These are phyloP conservation scores for Tenualosa ilisha DNA, from an alignment of 2,797 vertebrate species.

Conservation along the genomic window DNA sequence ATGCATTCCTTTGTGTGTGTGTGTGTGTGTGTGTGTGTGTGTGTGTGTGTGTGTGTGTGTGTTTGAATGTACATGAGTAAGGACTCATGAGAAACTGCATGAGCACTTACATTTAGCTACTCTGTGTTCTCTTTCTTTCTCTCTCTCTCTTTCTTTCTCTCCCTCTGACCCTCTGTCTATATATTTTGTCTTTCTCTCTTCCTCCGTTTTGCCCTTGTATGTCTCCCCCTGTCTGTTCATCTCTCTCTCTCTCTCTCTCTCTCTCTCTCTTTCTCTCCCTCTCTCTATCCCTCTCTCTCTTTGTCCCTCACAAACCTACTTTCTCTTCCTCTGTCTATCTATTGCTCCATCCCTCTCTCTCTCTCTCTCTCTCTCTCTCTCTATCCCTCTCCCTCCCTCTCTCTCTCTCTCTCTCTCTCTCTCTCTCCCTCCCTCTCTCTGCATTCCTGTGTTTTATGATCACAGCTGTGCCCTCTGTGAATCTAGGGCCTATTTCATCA, in stretches of 20 bases:
- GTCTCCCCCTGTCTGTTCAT: neutral
- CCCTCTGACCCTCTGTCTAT: neutral
- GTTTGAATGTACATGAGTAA: neutral
- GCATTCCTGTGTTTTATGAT: neutral
- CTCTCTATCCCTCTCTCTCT: conserved; percentile 8
- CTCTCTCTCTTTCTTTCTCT: conserved; percentile 29
- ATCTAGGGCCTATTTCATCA: too few species aligned
- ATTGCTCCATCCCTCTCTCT: conserved; percentile 18
- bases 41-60: neutral
- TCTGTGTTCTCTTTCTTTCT: neutral
- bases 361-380: conserved; percentile 9
- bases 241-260: conserved; percentile 7
- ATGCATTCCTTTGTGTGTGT: neutral
- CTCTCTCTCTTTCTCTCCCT: conserved; percentile 14
- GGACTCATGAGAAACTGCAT: neutral
- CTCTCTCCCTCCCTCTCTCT: neutral
- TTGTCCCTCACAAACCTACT: conserved; percentile 3
- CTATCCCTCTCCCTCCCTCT: conserved; percentile 1
- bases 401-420: conserved; percentile 13
- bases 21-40: neutral
- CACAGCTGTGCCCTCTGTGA: neutral
- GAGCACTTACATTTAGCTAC: neutral
- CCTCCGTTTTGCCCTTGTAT: conserved; percentile 52
- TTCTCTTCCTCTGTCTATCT: neutral
- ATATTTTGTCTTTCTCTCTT: conserved; percentile 2